Conservation (phyloP, 2,113 vertebrate genomes). For the Hemiscyllium ocellatum region DNA sequence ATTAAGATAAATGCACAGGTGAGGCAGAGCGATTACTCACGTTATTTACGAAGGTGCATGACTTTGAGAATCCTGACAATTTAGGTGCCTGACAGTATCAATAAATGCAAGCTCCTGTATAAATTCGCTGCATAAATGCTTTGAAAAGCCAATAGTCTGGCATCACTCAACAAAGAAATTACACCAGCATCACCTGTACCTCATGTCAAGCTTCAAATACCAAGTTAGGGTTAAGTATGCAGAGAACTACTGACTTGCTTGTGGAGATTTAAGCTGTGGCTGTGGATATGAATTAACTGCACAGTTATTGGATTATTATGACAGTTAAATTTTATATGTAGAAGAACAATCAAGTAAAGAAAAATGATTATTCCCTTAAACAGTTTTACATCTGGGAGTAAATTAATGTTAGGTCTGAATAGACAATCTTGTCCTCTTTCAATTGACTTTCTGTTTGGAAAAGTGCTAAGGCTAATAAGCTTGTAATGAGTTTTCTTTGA, state of each 20-base stretch:
- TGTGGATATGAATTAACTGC: background rate
- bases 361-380: background rate
- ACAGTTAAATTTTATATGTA: background rate
- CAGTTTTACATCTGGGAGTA: background rate
- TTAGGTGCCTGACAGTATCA: background rate
- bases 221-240: background rate
- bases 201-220: background rate
- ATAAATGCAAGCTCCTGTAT: background rate
- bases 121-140: background rate
- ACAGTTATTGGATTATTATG: background rate
- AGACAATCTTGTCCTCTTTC: background rate
- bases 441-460: slow-evolving; percentile 10
- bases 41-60: background rate
- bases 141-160: background rate
- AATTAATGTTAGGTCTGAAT: background rate
- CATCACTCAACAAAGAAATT: background rate
- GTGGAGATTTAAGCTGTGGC: background rate
- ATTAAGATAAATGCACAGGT: background rate
- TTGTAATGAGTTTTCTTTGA: background rate
- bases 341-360: background rate
- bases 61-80: background rate
- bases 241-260: background rate
- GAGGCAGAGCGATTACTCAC: background rate
- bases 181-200: background rate
- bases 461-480: background rate